phyloP scores from a whole-genome alignment of 1,140 invertebrate genomes.

The Phortica variegata region DNA sequence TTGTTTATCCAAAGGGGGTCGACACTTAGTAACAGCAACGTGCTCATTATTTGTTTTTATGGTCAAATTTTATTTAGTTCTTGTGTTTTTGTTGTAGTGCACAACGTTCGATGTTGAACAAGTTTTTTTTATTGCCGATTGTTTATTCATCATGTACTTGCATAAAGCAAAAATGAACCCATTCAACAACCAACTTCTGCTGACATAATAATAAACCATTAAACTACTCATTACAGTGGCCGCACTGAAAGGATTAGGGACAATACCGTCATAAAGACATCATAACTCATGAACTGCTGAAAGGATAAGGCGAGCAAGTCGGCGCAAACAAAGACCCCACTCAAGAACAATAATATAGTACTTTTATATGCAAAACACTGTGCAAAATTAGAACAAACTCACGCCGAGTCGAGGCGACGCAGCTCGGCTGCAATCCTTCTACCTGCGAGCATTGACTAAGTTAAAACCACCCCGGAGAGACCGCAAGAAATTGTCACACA shows the following conservation, averaged over 20 bases:
- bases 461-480: constrained; percentile 46
- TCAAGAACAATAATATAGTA: constrained; percentile 40
- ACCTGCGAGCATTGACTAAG: constrained; percentile 27
- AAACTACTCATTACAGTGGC: constrained; percentile 40
- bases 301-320: constrained; percentile 28
- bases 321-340: background rate
- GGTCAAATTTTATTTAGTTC: constrained; percentile 47
- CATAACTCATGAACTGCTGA: constrained; percentile 44
- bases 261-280: constrained; percentile 46
- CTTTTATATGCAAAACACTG: constrained; percentile 38
- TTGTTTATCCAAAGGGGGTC: constrained; percentile 51
- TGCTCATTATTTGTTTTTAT: constrained; percentile 47
- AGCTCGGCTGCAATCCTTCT: constrained; percentile 2
- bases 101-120: no score
- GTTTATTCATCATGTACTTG: no score
- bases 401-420: no score
- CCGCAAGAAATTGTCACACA: constrained; percentile 47
- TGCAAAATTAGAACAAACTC: constrained; percentile 34
- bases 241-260: constrained; percentile 30
- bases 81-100: no score
- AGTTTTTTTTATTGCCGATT: no score
- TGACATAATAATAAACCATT: constrained; percentile 48
- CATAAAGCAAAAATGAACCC: no score
- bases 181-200: background rate
- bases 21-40: constrained; percentile 32